These are phyloP conservation scores for Pterostichus madidus DNA, from an alignment of 2,888 invertebrate species.

Conservation along the genomic window DNA sequence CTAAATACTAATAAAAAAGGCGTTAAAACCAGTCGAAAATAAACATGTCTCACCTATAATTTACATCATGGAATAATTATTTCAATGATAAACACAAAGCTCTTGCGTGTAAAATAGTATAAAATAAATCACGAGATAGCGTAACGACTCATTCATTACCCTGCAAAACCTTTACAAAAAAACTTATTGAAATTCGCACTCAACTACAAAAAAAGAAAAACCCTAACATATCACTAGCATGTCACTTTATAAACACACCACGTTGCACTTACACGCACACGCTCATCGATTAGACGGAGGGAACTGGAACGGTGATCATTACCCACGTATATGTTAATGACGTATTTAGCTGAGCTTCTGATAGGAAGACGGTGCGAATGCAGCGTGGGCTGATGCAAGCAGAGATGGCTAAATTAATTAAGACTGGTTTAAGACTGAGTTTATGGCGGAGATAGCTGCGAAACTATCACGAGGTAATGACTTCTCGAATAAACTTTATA, in stretches of 20 bases:
- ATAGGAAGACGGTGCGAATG: neutral
- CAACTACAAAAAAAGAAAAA: neutral
- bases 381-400: neutral
- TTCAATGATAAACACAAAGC: too few relatives aligned
- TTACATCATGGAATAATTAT: too few relatives aligned
- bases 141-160: neutral
- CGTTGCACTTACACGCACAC: conserved; percentile 8
- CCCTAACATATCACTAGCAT: neutral
- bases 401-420: neutral
- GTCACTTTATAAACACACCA: neutral
- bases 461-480: neutral
- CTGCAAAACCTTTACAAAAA: too few relatives aligned
- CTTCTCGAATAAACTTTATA: too few relatives aligned
- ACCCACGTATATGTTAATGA: conserved; percentile 59
- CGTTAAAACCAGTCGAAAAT: too few relatives aligned
- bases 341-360: conserved; percentile 28
- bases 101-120: neutral
- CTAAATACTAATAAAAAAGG: too few relatives aligned
- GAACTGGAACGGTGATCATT: conserved; percentile 36
- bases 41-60: too few relatives aligned
- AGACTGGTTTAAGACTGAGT: conserved; percentile 1
- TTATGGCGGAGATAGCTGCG: neutral
- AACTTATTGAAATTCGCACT: too few relatives aligned
- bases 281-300: conserved; percentile 28
- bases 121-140: neutral